Conservation (phyloP, 2,888 invertebrate species). For the Leptothorax acervorum region DNA sequence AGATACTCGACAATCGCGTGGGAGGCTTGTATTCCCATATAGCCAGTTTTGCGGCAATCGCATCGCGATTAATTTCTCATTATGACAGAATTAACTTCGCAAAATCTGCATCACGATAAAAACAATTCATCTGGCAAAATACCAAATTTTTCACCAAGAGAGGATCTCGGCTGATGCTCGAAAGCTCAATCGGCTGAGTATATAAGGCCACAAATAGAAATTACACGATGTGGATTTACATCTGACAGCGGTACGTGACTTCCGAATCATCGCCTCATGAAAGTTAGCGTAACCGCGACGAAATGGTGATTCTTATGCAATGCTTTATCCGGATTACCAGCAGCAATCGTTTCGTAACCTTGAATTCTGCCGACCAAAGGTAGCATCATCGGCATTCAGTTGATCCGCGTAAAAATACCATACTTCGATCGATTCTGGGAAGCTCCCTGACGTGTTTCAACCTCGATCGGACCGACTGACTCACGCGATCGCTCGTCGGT, state of each 20-base stretch:
- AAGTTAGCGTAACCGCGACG: slow-evolving; percentile 29
- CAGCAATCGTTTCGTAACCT: slow-evolving; percentile 48
- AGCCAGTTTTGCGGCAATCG: slow-evolving; percentile 57
- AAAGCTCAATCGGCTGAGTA: not conserved
- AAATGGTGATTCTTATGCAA: slow-evolving; percentile 52
- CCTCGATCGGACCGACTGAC: slow-evolving; percentile 50
- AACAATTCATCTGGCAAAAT: slow-evolving; percentile 48
- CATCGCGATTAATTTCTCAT: slow-evolving; percentile 62
- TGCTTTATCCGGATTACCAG: not conserved
- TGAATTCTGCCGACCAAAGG: slow-evolving; percentile 17
- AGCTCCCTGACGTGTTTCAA: slow-evolving; percentile 59
- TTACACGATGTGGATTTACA: not conserved
- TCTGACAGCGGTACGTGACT: slow-evolving; percentile 11
- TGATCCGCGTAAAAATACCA: slow-evolving; percentile 52
- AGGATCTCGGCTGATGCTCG: not conserved
- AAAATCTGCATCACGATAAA: slow-evolving; percentile 64
- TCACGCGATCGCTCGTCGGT: slow-evolving; percentile 54
- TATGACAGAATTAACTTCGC: slow-evolving; percentile 60
- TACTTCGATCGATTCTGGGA: slow-evolving; percentile 67
- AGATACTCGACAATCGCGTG: slow-evolving; percentile 58
- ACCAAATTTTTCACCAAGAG: not conserved
- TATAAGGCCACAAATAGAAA: not conserved
- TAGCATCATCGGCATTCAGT: slow-evolving; percentile 42
- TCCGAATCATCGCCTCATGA: slow-evolving; percentile 28
- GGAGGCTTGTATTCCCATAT: slow-evolving; percentile 60